Percentiles rank a stretch among this genome's conserved stretches.
Evolutionary conservation across 2,888 invertebrate genomes (phyloP).

Genomic region (Yponomeuta malinellus): DNA sequence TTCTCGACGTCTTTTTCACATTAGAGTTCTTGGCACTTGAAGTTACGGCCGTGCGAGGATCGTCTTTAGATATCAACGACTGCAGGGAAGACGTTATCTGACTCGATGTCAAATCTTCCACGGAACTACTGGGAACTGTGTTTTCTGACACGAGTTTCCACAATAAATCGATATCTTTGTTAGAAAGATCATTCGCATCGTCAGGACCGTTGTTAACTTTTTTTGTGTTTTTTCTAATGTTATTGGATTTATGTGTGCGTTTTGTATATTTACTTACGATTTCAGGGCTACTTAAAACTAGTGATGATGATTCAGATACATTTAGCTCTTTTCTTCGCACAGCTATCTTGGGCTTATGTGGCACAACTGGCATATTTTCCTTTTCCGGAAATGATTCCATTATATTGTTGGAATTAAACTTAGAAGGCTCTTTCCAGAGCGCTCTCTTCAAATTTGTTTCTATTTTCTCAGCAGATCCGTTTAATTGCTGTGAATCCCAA

Average conservation of each 20-base stretch:
- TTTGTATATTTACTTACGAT: conserved; percentile 39
- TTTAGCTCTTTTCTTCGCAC: conserved; percentile 41
- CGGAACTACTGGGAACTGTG: conserved; percentile 40
- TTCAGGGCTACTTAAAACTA: conserved; percentile 28
- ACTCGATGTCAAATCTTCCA: conserved; percentile 51
- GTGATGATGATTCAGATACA: conserved; percentile 28
- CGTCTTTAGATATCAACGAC: conserved; percentile 63
- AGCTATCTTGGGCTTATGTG: conserved; percentile 45
- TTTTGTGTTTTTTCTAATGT: conserved; percentile 40
- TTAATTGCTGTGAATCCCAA: conserved; percentile 63
- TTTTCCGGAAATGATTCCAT: conserved; percentile 62
- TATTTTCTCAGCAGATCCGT: conserved; percentile 41
- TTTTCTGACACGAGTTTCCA: conserved; percentile 66
- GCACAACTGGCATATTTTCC: conserved; percentile 46
- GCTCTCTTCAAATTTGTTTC: conserved; percentile 56
- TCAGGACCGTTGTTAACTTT: conserved; percentile 44
- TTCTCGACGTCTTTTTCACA: conserved; percentile 53
- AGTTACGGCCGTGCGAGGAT: conserved; percentile 34
- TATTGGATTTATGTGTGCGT: conserved; percentile 43
- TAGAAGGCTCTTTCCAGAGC: conserved; percentile 68
- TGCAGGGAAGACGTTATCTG: conserved; percentile 62
- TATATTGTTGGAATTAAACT: conserved; percentile 60
- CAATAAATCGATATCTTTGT: conserved; percentile 61
- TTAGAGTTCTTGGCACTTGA: conserved; percentile 48
- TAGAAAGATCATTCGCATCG: conserved; percentile 49